These are phyloP conservation scores for Oryzias sinensis DNA, from an alignment of 2,797 vertebrate species.

Conservation along the genomic window DNA sequence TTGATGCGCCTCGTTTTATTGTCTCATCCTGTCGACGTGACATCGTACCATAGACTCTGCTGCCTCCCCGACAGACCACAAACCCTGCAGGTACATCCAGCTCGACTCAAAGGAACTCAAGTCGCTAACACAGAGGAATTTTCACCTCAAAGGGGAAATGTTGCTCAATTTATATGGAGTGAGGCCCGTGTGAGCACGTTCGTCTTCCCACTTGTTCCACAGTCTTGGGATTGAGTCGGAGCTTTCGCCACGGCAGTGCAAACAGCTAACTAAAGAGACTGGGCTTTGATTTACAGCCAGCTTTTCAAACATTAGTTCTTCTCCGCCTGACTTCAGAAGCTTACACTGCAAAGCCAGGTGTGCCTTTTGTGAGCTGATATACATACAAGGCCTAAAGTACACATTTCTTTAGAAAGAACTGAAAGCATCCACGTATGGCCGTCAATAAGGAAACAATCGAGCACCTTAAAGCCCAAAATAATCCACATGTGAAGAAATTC, in stretches of 20 bases:
- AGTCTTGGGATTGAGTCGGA: constrained; percentile 11
- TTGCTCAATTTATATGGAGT: background rate
- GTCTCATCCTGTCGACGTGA: constrained; percentile 52
- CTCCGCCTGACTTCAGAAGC: constrained; percentile 10
- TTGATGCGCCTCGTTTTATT: constrained; percentile 59
- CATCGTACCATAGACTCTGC: constrained; percentile 21
- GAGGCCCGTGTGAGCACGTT: background rate
- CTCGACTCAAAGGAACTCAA: constrained; percentile 10
- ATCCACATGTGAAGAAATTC: background rate
- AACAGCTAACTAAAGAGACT: constrained; percentile 7
- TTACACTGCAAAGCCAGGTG: constrained; percentile 36
- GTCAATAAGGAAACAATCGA: constrained; percentile 8
- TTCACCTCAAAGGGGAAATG: background rate
- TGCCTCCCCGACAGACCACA: constrained; percentile 39
- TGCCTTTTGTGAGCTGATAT: constrained; percentile 35
- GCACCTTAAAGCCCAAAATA: background rate
- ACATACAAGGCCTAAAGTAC: constrained; percentile 7
- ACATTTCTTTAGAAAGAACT: constrained; percentile 23
- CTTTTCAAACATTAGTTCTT: constrained; percentile 27
- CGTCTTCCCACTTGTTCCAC: constrained; percentile 26
- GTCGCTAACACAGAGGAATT: constrained; percentile 5
- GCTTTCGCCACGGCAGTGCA: constrained; percentile 23
- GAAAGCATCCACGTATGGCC: constrained; percentile 4
- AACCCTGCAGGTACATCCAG: constrained; percentile 19
- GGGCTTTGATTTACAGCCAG: constrained; percentile 34